Evolutionary conservation across 2,797 vertebrate species (phyloP).

Genomic region (Syncerus caffer): DNA sequence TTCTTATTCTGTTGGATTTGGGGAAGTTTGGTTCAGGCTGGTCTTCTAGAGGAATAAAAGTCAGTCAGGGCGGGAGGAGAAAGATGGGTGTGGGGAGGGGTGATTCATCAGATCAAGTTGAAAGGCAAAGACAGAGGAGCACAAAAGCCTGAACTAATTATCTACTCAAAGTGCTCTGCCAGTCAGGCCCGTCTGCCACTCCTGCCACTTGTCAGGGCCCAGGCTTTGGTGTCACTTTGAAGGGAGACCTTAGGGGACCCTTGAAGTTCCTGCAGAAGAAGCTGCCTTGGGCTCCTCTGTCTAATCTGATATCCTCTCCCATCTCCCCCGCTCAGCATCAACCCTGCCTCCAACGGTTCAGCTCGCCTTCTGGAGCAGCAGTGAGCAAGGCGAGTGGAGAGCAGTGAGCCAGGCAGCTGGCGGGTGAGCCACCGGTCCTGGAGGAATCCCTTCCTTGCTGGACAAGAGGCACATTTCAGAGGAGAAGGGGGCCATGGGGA

Average conservation of each 20-base stretch:
- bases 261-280: not conserved
- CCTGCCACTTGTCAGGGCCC: not conserved
- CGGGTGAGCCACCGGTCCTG: not conserved
- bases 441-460: not conserved
- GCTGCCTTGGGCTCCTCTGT: accelerated
- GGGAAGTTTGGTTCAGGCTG: not conserved
- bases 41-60: conserved; percentile 30
- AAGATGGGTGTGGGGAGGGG: not conserved
- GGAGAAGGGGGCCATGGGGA: not conserved
- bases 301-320: not conserved
- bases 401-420: not conserved
- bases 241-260: not conserved
- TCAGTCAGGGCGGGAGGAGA: not conserved
- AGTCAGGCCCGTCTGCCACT: not conserved
- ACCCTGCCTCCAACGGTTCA: not conserved
- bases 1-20: conserved; percentile 33
- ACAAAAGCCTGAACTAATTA: not conserved
- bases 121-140: conserved; percentile 15
- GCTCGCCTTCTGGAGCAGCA: not conserved
- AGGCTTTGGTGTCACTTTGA: not conserved
- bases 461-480: not conserved
- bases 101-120: not conserved
- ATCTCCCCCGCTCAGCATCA: not conserved
- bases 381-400: too few relatives aligned
- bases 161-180: not conserved